These are phyloP conservation scores for Protophormia terraenovae DNA, from an alignment of 2,888 invertebrate genomes.

Conservation along the genomic window DNA sequence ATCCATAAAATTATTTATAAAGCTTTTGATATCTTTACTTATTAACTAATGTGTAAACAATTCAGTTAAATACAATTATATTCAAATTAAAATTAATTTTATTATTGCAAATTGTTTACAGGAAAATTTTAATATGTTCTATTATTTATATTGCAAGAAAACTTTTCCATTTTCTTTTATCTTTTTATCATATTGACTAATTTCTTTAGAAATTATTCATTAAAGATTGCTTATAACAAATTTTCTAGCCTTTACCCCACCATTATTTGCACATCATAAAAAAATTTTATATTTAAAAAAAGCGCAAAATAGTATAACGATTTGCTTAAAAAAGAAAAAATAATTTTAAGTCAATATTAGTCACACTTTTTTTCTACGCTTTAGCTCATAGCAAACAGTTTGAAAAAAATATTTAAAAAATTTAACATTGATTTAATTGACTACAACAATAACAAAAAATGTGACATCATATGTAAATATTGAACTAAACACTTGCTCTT, in stretches of 20 bases:
- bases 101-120: too few species aligned
- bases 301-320: not conserved
- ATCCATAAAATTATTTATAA: too few species aligned
- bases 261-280: not conserved
- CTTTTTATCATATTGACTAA: too few species aligned
- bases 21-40: too few species aligned
- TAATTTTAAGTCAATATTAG: conserved; percentile 7
- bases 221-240: not conserved
- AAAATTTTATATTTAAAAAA: not conserved
- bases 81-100: too few species aligned
- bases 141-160: too few species aligned
- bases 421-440: conserved; percentile 47
- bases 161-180: too few species aligned
- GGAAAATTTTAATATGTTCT: too few species aligned
- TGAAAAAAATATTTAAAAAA: not conserved
- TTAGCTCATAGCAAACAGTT: not conserved
- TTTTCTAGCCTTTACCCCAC: not conserved
- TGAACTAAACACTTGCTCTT: not conserved
- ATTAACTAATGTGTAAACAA: too few species aligned
- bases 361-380: conserved; percentile 5
- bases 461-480: conserved; percentile 22
- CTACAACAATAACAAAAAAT: conserved; percentile 1
- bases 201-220: not conserved
- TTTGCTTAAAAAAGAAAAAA: not conserved
- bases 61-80: too few species aligned